These are phyloP conservation scores for Trilocha varians DNA, from an alignment of 2,888 invertebrate genomes.

Conservation along the genomic window DNA sequence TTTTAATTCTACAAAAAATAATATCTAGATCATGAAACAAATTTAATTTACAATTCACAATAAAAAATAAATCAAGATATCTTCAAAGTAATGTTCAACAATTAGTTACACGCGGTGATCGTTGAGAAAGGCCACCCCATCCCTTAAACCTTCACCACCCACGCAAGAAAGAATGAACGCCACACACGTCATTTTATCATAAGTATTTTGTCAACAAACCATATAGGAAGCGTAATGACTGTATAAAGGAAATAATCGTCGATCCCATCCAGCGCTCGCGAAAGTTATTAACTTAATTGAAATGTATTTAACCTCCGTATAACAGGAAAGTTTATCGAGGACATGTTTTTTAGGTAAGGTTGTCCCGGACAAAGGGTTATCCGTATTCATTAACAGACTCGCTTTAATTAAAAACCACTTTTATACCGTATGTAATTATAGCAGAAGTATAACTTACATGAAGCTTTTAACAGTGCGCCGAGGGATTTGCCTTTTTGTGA, in stretches of 20 bases:
- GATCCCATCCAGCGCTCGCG: not conserved
- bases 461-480: not conserved
- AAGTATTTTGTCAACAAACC: not conserved
- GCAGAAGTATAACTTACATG: not conserved
- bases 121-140: not conserved
- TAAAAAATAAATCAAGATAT: not conserved
- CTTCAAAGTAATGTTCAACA: not conserved
- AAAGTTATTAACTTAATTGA: not conserved
- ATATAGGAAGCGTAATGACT: not conserved
- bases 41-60: no score
- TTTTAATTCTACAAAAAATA: no score
- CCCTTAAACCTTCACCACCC: not conserved
- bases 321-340: not conserved
- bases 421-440: not conserved
- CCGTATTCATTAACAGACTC: not conserved
- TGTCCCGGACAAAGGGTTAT: not conserved
- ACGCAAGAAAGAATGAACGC: not conserved
- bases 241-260: not conserved
- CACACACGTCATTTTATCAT: not conserved
- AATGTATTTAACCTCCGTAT: not conserved
- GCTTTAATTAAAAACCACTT: not conserved
- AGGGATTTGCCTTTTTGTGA: not conserved
- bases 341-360: not conserved
- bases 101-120: not conserved
- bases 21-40: no score